Conservation (phyloP, 2,888 invertebrate genomes). For the Hydraecia micacea region DNA sequence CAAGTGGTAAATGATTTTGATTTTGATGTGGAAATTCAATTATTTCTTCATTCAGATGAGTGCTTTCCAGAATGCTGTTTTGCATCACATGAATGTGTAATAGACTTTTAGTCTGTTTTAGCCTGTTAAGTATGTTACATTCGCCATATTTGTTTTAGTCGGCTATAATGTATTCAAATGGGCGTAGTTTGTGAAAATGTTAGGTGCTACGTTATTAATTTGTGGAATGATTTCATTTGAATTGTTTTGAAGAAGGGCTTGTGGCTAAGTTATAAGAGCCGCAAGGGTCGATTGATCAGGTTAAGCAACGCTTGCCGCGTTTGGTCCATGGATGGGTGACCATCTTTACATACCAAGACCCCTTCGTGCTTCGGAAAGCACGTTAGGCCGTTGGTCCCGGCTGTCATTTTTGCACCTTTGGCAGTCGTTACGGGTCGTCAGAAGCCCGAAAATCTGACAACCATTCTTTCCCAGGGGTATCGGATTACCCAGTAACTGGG, state of each 20-base stretch:
- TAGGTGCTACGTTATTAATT: conserved; percentile 5
- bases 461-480: too few species aligned
- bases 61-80: conserved; percentile 54
- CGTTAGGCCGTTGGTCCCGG: too few species aligned
- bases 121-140: conserved; percentile 56
- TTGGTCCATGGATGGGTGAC: too few species aligned
- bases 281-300: too few species aligned
- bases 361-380: too few species aligned
- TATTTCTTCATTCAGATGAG: conserved; percentile 64
- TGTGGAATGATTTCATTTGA: neutral
- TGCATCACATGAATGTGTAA: conserved; percentile 61
- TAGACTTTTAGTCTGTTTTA: conserved; percentile 45
- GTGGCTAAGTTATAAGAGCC: too few species aligned
- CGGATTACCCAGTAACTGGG: too few species aligned
- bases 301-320: too few species aligned
- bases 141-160: conserved; percentile 48
- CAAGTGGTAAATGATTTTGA: conserved; percentile 54
- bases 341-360: too few species aligned
- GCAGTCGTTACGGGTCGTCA: too few species aligned
- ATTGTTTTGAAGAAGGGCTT: neutral
- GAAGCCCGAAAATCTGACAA: too few species aligned
- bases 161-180: conserved; percentile 40
- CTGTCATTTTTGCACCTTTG: too few species aligned
- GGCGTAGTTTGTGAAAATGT: conserved; percentile 14
- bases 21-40: conserved; percentile 64